phyloP scores from a whole-genome alignment of 1,140 invertebrate species.

The Procambarus virginalis region DNA sequence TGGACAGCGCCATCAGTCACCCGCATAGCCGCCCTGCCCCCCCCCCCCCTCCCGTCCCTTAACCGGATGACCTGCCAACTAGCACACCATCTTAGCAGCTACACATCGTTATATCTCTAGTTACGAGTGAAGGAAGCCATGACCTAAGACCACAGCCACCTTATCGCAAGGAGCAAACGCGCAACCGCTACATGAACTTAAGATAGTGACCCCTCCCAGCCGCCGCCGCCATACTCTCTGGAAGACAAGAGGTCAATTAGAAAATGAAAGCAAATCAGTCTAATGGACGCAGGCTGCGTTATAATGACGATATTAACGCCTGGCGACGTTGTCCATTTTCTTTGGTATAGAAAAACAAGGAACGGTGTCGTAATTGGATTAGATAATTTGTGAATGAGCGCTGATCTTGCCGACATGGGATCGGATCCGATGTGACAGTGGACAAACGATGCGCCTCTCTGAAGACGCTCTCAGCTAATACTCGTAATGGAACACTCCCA shows the following conservation, averaged over 20 bases:
- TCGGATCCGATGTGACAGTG: constrained; percentile 54
- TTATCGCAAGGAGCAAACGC: neutral
- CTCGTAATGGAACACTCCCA: constrained; percentile 51
- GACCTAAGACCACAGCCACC: neutral
- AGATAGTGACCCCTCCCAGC: neutral
- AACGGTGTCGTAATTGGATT: constrained; percentile 63
- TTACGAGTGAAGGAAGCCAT: neutral
- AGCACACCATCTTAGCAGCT: neutral
- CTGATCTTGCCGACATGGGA: constrained; percentile 51
- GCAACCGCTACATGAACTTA: neutral
- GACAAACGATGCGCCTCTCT: constrained; percentile 55
- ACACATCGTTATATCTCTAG: neutral
- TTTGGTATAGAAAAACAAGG: constrained; percentile 58
- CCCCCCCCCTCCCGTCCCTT: neutral
- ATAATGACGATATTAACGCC: constrained; percentile 62
- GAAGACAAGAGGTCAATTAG: constrained; percentile 52
- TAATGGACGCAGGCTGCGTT: constrained; percentile 58
- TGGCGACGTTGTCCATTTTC: constrained; percentile 62
- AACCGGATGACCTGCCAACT: constrained; percentile 16
- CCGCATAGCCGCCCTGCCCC: neutral
- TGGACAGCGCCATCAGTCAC: constrained; percentile 31
- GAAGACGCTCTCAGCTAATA: constrained; percentile 49
- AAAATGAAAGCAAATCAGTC: constrained; percentile 59
- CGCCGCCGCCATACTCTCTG: neutral
- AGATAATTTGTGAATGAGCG: constrained; percentile 66